Percentiles rank a stretch among this genome's conserved stretches.
Evolutionary conservation across 2,797 vertebrate species (phyloP).

Genomic region (Melanotaenia trifasciata): DNA sequence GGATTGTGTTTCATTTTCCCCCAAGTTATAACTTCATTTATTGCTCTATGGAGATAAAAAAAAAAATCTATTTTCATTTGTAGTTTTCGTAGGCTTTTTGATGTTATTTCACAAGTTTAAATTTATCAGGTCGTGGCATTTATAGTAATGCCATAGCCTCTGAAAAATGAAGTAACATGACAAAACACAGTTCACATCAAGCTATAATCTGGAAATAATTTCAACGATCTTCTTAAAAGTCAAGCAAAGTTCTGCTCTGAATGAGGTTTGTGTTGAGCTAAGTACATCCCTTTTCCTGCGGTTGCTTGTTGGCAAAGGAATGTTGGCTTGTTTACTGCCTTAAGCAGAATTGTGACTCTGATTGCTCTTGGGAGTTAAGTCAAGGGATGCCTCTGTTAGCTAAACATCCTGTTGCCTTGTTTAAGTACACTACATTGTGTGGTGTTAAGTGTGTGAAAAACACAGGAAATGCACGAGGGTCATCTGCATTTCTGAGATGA

Average conservation of each 20-base stretch:
- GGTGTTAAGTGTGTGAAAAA: slow-evolving; percentile 72
- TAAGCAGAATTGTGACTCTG: slow-evolving; percentile 64
- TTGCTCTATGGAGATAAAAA: background rate
- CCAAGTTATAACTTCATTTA: background rate
- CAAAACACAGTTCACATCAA: background rate
- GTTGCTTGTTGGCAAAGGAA: slow-evolving; percentile 50
- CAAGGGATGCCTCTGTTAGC: slow-evolving; percentile 68
- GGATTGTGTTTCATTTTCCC: background rate
- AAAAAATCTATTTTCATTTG: background rate
- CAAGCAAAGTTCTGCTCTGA: slow-evolving; percentile 37
- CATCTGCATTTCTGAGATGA: slow-evolving; percentile 80
- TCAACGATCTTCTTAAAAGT: slow-evolving; percentile 12
- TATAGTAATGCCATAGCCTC: background rate
- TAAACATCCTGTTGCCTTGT: slow-evolving; percentile 80
- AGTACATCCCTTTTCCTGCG: slow-evolving; percentile 49
- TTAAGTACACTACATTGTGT: slow-evolving; percentile 60
- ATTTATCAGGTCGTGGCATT: background rate
- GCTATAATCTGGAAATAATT: slow-evolving; percentile 19
- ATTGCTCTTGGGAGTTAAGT: slow-evolving; percentile 65
- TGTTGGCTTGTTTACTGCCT: slow-evolving; percentile 67
- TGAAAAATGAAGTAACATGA: slow-evolving; percentile 11
- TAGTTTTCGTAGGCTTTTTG: background rate
- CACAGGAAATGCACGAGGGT: slow-evolving; percentile 81
- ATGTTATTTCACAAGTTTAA: background rate
- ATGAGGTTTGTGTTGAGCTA: slow-evolving; percentile 49